A percentile compares a stretch with the other conserved stretches of the same genome.
Conservation (phyloP, 2,113 vertebrate species). For the Axis porcinus region DNA sequence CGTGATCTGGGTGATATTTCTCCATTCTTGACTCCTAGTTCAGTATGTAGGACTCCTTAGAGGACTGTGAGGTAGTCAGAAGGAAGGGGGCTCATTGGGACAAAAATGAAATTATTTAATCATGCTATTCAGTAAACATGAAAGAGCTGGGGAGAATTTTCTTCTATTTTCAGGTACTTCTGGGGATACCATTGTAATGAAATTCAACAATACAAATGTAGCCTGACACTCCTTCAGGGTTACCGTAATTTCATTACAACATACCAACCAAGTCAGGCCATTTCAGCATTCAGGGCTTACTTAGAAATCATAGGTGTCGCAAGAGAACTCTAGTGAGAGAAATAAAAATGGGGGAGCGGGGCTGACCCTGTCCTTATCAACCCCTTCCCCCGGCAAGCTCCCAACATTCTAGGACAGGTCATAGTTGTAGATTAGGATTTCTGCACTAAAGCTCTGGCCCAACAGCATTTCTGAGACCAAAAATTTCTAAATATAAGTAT, state of each 20-base stretch:
- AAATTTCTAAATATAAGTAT: neutral
- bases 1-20: neutral
- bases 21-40: neutral
- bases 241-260: neutral
- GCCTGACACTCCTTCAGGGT: neutral
- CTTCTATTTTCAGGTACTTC: conserved; percentile 5
- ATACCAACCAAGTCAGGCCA: neutral
- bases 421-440: neutral
- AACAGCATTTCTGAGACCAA: neutral
- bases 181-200: neutral
- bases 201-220: conserved; percentile 2
- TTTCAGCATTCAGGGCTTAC: neutral
- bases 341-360: neutral
- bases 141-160: conserved; percentile 11
- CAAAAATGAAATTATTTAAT: neutral
- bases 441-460: neutral
- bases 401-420: neutral
- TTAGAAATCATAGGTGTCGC: neutral
- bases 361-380: neutral
- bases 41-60: neutral
- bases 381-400: too few relatives aligned
- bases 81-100: neutral
- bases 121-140: neutral
- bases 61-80: neutral
- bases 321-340: neutral